Evolutionary conservation across 2,888 invertebrate species (phyloP).

Genomic region (Globia sparganii): DNA sequence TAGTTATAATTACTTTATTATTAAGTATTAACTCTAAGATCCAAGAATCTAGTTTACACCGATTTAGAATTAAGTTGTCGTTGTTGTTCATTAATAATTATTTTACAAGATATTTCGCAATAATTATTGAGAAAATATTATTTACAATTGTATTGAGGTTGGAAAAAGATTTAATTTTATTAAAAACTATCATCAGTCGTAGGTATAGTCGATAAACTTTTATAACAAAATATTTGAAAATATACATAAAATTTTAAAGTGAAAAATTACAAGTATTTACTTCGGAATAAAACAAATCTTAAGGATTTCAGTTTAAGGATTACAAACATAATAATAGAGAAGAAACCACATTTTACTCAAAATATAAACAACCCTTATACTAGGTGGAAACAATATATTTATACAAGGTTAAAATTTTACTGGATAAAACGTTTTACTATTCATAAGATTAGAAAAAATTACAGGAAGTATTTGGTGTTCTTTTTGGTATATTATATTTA

Average conservation of each 20-base stretch:
- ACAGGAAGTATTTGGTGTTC: conserved; percentile 86
- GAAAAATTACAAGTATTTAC: conserved; percentile 12
- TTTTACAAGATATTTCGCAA: conserved; percentile 67
- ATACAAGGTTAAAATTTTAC: conserved; percentile 58
- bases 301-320: conserved; percentile 7
- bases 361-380: conserved; percentile 64
- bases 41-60: conserved; percentile 81
- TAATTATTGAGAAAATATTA: conserved; percentile 72
- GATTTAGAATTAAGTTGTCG: conserved; percentile 90
- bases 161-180: conserved; percentile 74
- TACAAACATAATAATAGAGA: conserved; percentile 48
- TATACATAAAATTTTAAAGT: not conserved
- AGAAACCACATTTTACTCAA: conserved; percentile 62
- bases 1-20: conserved; percentile 67
- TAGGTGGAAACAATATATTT: conserved; percentile 57
- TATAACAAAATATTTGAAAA: conserved; percentile 58
- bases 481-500: conserved; percentile 77
- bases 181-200: conserved; percentile 87
- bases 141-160: conserved; percentile 77
- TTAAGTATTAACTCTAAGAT: conserved; percentile 64
- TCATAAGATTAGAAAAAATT: conserved; percentile 86
- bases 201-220: conserved; percentile 72
- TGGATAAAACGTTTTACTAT: conserved; percentile 75
- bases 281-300: conserved; percentile 23
- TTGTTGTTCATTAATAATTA: conserved; percentile 83